Evolutionary conservation across 2,797 vertebrate species (phyloP), one percentile per base, ranked within the genome.

Genomic region (Amblyopsis hoosieri): DNA sequence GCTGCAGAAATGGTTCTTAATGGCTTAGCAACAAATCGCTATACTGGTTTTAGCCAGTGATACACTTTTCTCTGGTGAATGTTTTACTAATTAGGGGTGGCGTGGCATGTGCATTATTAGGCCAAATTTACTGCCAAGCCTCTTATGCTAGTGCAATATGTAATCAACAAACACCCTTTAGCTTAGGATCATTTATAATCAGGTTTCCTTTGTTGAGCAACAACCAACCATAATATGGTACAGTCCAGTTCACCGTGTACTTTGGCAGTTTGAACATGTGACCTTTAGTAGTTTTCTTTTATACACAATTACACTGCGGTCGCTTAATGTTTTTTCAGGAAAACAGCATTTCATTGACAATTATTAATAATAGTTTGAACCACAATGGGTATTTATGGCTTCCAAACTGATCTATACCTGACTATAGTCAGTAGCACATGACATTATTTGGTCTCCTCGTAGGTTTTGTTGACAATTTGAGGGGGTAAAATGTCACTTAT

Each of bases 11-110:
- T 33, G 45, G 29, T 60, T 56, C 45, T 54, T 56, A 66, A 50
- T 47, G 45, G 66, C 55, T 57, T 60, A 57, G 66, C 57, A 60
- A 45, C 57, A 57, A 53, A n/a, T n/a, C 1, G 64, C 19, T 48
- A 58, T 69, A n/a, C 47, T 62, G 54, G 58, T 33, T 62, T 69
- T 57, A 66, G 54, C 52, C 17, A 46, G 15, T 55, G 33, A 62
- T 14, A 67, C 51, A 61, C 57, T 62, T 62, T 60, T 17, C 55
- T 61, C 4, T 52, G 7, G 8, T 5, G 42, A 53, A 47, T 54
- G 31, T 48, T 13, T 47, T 42, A n/a, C 17, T 72, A 8, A 61
- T 59, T 37, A 45, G 59, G 14, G 17, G 9, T 13, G 33, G 17
- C 12, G 37, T 53, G 29, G 8, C 14, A 33, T 15, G 52, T 48